These are phyloP conservation scores for Zoanthus solanderi DNA, from an alignment of 92 coral and sea anemone genomes.

Conservation along the genomic window DNA sequence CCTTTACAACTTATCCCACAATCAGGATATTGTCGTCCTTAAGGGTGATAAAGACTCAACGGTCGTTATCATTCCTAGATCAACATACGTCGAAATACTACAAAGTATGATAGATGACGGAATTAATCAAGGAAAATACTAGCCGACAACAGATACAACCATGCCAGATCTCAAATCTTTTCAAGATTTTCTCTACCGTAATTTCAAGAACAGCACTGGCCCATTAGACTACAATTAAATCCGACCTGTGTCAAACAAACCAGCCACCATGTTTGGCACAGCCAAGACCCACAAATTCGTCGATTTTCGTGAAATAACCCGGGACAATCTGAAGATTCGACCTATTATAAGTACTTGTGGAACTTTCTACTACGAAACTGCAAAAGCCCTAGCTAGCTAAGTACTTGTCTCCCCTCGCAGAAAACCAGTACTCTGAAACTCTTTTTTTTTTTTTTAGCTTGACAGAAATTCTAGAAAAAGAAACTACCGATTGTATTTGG, in stretches of 20 bases:
- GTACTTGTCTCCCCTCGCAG: neutral
- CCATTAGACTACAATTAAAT: neutral
- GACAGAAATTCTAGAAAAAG: no score
- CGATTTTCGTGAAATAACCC: neutral
- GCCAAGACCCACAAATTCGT: slow-evolving; percentile 7
- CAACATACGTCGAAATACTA: neutral
- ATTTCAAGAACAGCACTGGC: neutral
- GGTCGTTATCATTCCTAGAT: slow-evolving; percentile 6
- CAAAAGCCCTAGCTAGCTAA: neutral
- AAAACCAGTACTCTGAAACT: neutral
- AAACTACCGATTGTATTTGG: no score
- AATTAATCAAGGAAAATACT: neutral
- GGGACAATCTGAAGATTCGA: neutral
- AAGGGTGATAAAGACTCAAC: slow-evolving; percentile 27
- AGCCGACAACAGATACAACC: slow-evolving; percentile 22
- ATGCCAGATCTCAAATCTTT: slow-evolving; percentile 3
- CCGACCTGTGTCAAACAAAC: neutral
- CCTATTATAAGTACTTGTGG: neutral
- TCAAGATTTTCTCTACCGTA: slow-evolving; percentile 10
- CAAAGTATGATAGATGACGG: neutral
- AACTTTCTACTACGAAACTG: neutral
- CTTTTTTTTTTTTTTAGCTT: no score
- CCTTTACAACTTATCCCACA: slow-evolving; percentile 18
- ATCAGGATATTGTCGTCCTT: neutral
- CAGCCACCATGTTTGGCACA: slow-evolving; percentile 6